Conservation (phyloP, 2,113 vertebrate genomes). For the Sialia sialis region DNA sequence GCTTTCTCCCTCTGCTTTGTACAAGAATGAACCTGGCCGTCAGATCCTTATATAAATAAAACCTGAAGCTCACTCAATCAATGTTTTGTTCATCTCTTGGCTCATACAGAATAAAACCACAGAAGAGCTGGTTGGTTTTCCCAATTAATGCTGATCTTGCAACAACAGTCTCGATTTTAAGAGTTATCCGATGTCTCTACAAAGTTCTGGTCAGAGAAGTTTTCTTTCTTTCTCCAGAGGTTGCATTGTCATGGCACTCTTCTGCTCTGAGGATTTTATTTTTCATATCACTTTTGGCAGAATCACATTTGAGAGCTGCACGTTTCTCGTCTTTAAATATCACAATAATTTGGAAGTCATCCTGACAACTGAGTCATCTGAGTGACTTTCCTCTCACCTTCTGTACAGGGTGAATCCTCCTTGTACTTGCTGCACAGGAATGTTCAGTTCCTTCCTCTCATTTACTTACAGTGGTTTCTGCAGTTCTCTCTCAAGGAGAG, state of each 20-base stretch:
- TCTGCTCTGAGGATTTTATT: background rate
- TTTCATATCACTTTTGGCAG: background rate
- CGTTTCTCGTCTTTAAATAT: background rate
- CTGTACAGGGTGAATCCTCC: background rate
- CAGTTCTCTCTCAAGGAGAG: background rate
- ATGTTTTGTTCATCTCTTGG: slow-evolving; percentile 25
- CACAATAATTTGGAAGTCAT: background rate
- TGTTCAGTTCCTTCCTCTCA: background rate
- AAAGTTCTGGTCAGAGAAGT: background rate
- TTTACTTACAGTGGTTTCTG: background rate
- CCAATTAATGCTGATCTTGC: slow-evolving; percentile 12
- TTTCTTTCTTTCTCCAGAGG: background rate
- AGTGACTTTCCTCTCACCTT: background rate
- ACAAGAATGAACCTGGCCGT: slow-evolving; percentile 48
- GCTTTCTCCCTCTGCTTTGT: slow-evolving; percentile 14
- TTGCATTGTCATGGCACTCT: background rate
- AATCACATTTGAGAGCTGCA: background rate
- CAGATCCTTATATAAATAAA: slow-evolving; percentile 53
- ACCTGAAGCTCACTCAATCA: background rate
- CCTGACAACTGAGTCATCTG: background rate
- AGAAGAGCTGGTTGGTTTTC: background rate
- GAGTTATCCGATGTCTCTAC: background rate
- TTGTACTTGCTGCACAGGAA: background rate
- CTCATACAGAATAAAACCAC: background rate
- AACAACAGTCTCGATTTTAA: background rate